Evolutionary conservation across 2,888 invertebrate species (phyloP), one percentile per base, ranked within the genome.

Genomic region (Eilema depressum): DNA sequence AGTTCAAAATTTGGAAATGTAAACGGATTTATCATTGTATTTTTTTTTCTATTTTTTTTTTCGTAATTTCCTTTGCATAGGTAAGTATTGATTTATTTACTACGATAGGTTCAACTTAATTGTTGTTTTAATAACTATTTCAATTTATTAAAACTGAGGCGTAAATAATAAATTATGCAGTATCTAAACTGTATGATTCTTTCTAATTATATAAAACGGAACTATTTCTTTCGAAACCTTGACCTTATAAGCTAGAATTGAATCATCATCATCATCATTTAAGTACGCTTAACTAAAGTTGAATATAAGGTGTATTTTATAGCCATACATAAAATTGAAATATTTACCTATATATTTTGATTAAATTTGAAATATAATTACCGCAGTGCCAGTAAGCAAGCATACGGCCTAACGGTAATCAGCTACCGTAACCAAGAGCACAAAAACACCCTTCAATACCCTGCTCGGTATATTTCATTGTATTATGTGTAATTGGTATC

Each of bases 1-100:
- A 53, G 17, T 53, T 37, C 23, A 41, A 62, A 66, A 57, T 26
- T 66, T 62, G 26, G n/a, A 53, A 47, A 20, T 47, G 47, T 20
- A 61, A 30, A 26, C 4, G 2, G 23, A 57, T 25, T n/a, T 57
- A 47, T n/a, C 2, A 47, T 10, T 2, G 3, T 3, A 20, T 20
- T 20, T 47, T 14, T 37, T 37, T 47, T 47, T 20, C 47, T 47
- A 47, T 37, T 3, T 4, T 41, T 4, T 41, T 17, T 41, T 4
- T 47, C 47, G n/a, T 53, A n/a, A n/a, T 53, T 53, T 23, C 25
- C 56, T 5, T 56, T n/a, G 7, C 2, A 1, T 37, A 37, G n/a
- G n/a, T n/a, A n/a, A n/a, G 12, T 37, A 37, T 37, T 37, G 33
- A 12, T 37, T 37, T 37, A 37, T 37, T 37, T 37, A 12, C 0